Percentiles rank a stretch among this genome's conserved stretches.
These are phyloP conservation scores for Cynodonichthys magdalenae DNA, from an alignment of 2,797 vertebrate genomes.

Conservation along the genomic window DNA sequence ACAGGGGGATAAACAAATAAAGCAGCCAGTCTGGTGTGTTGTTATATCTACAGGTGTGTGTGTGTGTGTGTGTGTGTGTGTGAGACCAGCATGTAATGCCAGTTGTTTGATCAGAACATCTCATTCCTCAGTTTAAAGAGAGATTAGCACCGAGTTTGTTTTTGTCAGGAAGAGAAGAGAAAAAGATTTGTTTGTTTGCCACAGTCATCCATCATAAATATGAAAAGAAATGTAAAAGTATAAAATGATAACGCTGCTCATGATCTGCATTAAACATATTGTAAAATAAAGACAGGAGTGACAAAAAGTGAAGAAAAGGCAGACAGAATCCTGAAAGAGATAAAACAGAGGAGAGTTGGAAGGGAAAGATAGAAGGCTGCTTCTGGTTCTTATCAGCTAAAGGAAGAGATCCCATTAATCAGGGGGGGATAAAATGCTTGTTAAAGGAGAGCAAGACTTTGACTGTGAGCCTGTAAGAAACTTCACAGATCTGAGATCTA, in stretches of 20 bases:
- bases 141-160: slow-evolving; percentile 26
- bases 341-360: slow-evolving; percentile 49
- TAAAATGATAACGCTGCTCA: slow-evolving; percentile 26
- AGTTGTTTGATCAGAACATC: slow-evolving; percentile 56
- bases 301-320: slow-evolving; percentile 23
- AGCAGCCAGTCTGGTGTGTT: no score
- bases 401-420: slow-evolving; percentile 67
- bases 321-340: slow-evolving; percentile 14
- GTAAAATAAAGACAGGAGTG: background rate
- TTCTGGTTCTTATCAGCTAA: slow-evolving; percentile 50
- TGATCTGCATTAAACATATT: slow-evolving; percentile 40
- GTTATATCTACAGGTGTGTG: background rate
- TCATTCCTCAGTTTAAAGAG: slow-evolving; percentile 43
- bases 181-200: background rate
- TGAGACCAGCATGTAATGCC: slow-evolving; percentile 29
- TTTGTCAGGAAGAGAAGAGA: background rate
- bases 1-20: background rate
- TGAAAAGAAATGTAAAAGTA: slow-evolving; percentile 31
- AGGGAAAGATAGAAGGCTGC: slow-evolving; percentile 49
- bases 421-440: slow-evolving; percentile 50
- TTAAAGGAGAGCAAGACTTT: slow-evolving; percentile 20
- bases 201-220: slow-evolving; percentile 40
- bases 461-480: slow-evolving; percentile 33
- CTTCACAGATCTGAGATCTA: slow-evolving; percentile 26
- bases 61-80: background rate